Evolutionary conservation across 2,888 invertebrate genomes (phyloP), one percentile per base, ranked within the genome.

Genomic region (Venustoraphidia nigricollis): DNA sequence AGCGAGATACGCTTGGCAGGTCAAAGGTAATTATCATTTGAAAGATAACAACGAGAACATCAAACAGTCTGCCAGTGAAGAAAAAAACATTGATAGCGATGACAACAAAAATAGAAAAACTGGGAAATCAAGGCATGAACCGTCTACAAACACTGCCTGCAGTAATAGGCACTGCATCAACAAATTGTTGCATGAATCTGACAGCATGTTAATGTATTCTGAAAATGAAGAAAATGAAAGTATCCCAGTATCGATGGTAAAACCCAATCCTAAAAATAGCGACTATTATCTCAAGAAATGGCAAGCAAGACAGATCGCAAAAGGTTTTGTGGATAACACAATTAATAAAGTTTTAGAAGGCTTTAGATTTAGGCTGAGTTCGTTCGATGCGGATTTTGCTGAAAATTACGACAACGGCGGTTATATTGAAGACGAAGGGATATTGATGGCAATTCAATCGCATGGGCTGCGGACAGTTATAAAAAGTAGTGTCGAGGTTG

Each of bases 381-480:
- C 75, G 10, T 59, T 70, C 42, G 67, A 70, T 55, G 70, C 72
- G 13, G 72, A 75, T 50, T 71, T 74, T 50, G 68, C 75, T 11
- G 75, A 76, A 54, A 70, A 75, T 53, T 62, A 71, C 37, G 71
- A 72, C 9, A 70, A 68, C 41, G 73, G 72, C 52, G 73, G 76
- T 36, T 72, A 73, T 50, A 71, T 82, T 58, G 82, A 81, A 65
- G 78, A 82, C 58, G 78, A 79, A 60, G 83, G 81, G 1, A 82
- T 83, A 48, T 65, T 78, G 35, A 83, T 82, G 82, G 83, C 83
- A 4, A 83, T 83, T 56, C 77, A 77, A 47, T 79, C 79, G 46
- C 80, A 82, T 59, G 83, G 83, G 1, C 63, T 83, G 49, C 78
- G 77, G 60, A 60, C 59, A 57, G 58, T 43, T 39, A 51, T 49